These are phyloP conservation scores for Heterochromis multidens DNA, from an alignment of 2,113 vertebrate genomes.

Conservation along the genomic window DNA sequence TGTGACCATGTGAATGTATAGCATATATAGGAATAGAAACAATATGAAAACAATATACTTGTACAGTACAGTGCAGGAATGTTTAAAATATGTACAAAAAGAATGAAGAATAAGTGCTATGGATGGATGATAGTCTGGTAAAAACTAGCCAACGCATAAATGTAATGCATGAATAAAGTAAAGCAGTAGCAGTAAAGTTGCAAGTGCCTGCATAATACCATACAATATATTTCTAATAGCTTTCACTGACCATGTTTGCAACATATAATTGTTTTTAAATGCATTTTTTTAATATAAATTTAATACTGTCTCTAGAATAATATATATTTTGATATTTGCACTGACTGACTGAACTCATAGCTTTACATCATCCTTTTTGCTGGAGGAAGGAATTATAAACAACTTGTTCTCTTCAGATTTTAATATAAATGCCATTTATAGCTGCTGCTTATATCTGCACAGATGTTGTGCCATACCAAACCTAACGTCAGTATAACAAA, in stretches of 20 bases:
- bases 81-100: rapidly evolving
- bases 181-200: neutral
- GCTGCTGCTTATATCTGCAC: slow-evolving; percentile 2
- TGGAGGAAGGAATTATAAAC: neutral
- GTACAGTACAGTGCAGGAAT: neutral
- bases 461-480: slow-evolving; percentile 29
- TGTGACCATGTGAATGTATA: no score
- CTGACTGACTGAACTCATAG: neutral
- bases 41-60: neutral
- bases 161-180: neutral
- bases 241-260: neutral
- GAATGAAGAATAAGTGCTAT: neutral
- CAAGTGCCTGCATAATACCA: neutral
- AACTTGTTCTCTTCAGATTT: neutral
- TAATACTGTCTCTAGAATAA: neutral
- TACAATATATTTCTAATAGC: neutral
- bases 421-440: slow-evolving; percentile 7
- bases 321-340: neutral
- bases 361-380: neutral
- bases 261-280: neutral
- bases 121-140: neutral
- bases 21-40: neutral
- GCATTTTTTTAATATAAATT: neutral
- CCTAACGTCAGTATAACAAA: slow-evolving; percentile 42
- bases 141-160: neutral